Base-by-base conservation (phyloP, 2,113 vertebrate species). In the Phylloscopus trochiloides region DNA sequence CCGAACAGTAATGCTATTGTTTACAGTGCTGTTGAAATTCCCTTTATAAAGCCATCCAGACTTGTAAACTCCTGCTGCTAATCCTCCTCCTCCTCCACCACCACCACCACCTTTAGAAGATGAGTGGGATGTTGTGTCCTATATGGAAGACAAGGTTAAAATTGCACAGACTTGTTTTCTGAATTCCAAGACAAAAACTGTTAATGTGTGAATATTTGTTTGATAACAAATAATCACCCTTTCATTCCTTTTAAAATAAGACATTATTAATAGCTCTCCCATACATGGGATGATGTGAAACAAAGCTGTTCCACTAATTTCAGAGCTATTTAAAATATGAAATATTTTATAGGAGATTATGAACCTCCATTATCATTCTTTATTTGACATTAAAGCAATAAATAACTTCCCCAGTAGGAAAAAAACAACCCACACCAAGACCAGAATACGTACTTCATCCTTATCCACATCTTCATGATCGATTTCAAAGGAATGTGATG, bases 31-130 rank as follows among this genome's bases (percentile, higher is more conserved):
- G 97, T 99, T 99, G 77, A 99, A 99, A 98, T 99, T 99, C 71
- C 99, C 99, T 97, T 99, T 99, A 98, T 99, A 99, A 45, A 99
- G 99, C 99, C 99, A 99, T 80, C 99, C 99, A 40, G 99, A 99
- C 90, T 99, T 99, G 97, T 99, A 99, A 96, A 99, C 99, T 65
- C 99, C 99, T 5, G 98, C 97, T 43, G 98, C 98, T 73, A 98
- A 98, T 70, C 98, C 98, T 19, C 97, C 97, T 20, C 91, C 98
- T 25, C 97, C 98, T 2, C 98, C 98, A 1, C 96, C 95, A 8
- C 95, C 95, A 8, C 95, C 93, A 9, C 99, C 99, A 40, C 99
- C 99, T 98, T 99, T 99, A 28, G 99, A 99, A 9, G 99, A 99
- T 6, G 99, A 99, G 97, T 99, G 98, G 59, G 99, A 99, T 15